These are phyloP conservation scores for Epinotia brunnichana DNA, from an alignment of 2,888 invertebrate species.

Conservation along the genomic window DNA sequence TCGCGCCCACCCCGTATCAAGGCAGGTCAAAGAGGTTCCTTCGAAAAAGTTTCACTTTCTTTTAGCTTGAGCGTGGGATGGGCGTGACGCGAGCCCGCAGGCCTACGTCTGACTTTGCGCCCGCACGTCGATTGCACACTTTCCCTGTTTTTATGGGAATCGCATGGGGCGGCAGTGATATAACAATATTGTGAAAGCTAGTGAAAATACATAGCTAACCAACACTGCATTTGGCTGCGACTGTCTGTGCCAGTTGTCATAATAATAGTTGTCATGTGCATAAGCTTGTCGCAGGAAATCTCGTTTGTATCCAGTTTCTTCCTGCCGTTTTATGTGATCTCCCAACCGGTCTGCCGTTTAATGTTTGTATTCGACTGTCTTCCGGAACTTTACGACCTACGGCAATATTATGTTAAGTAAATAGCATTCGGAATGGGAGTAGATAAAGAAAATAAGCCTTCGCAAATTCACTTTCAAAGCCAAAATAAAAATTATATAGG, in stretches of 20 bases:
- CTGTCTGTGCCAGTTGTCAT: slow-evolving; percentile 32
- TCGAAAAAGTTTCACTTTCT: slow-evolving; percentile 77
- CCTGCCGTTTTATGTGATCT: slow-evolving; percentile 27
- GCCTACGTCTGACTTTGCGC: slow-evolving; percentile 59
- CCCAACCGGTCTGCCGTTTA: slow-evolving; percentile 25
- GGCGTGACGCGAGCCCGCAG: slow-evolving; percentile 72
- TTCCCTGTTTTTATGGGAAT: slow-evolving; percentile 82
- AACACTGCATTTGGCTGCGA: slow-evolving; percentile 27
- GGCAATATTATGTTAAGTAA: neutral
- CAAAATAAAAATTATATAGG: neutral
- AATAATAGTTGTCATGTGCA: slow-evolving; percentile 28
- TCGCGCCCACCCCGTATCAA: slow-evolving; percentile 49
- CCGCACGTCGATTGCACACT: slow-evolving; percentile 73
- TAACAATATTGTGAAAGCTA: slow-evolving; percentile 68
- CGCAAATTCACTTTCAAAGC: neutral
- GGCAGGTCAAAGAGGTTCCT: slow-evolving; percentile 52
- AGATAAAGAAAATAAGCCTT: neutral
- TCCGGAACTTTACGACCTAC: slow-evolving; percentile 27
- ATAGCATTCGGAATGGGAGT: slow-evolving; percentile 3
- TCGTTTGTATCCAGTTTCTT: slow-evolving; percentile 16
- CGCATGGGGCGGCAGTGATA: slow-evolving; percentile 67
- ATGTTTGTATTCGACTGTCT: slow-evolving; percentile 30
- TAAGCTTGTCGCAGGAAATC: slow-evolving; percentile 24
- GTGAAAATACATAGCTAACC: slow-evolving; percentile 52
- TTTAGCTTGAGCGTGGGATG: slow-evolving; percentile 67